Percentiles rank a stretch among this genome's conserved stretches.
phyloP scores from a whole-genome alignment of 2,797 vertebrate genomes.

The Lepus townsendii region DNA sequence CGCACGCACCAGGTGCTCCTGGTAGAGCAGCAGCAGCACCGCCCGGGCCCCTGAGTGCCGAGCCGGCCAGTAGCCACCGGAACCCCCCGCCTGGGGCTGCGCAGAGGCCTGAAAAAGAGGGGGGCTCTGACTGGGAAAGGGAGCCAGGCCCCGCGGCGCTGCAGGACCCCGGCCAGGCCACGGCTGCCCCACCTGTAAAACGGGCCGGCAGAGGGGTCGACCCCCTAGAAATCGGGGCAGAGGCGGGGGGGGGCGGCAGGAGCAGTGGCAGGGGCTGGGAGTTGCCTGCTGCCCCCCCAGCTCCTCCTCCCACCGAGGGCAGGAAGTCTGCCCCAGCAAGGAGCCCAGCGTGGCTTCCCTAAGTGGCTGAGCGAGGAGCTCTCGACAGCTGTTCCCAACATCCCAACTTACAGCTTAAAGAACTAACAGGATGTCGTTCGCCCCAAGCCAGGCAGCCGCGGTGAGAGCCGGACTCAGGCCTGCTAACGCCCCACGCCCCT shows the following conservation, averaged over 20 bases:
- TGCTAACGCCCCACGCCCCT: background rate
- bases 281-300: background rate
- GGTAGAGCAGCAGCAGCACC: constrained; percentile 91
- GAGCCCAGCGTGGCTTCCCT: background rate
- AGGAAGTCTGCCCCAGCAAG: background rate
- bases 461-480: background rate
- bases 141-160: background rate
- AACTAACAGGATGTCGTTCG: background rate
- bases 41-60: constrained; percentile 92
- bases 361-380: background rate
- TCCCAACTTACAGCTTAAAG: background rate
- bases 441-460: background rate
- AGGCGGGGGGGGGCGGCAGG: background rate
- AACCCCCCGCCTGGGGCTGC: constrained; percentile 57
- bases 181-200: background rate
- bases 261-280: background rate
- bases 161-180: background rate
- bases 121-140: background rate
- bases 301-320: background rate
- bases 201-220: background rate
- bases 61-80: constrained; percentile 90
- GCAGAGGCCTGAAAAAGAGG: constrained; percentile 62
- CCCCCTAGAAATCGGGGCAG: background rate
- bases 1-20: constrained; percentile 86
- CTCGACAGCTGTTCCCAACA: background rate